Evolutionary conservation across 2,113 vertebrate species (phyloP), one percentile per base, ranked within the genome.

Genomic region (Sporophila hypoxantha): DNA sequence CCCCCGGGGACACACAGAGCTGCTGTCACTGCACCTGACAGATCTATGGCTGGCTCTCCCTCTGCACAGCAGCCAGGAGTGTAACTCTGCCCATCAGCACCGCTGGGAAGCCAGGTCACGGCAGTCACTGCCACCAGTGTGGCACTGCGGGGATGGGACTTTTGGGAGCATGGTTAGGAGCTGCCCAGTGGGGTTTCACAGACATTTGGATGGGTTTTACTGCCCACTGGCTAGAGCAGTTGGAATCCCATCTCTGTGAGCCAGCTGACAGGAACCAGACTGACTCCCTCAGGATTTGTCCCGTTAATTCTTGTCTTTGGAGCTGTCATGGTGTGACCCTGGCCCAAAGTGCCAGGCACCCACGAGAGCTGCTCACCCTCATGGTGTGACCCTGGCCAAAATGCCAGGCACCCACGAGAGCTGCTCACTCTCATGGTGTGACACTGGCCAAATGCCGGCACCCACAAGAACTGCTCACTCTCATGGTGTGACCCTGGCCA

Each of bases 21-120:
- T 70, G 39, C 57, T 62, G 73, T 5, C 46, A 16, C 3, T 9
- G 32, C 26, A 5, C 41, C 25, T 12, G 52, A 10, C 30, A 19
- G 29, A 17, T 0, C 0, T 8, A 3, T 0, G 16, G 36, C 41
- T 57, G 20, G 10, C 49, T 81, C 0, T 0, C 10, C 14, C 29
- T 53, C 47, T 46, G 30, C 3, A 0, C 29, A 10, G 29, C 41
- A 30, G 50, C 16, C 26, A 14, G 12, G 9, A 20, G 9, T 19
- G 20, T 15, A 1, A 10, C 4, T 0, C n/a, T 55, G 53, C 34
- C 34, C 26, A 4, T 25, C 52, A 21, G 50, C 49, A 18, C 10
- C 5, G 3, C 42, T 23, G 37, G 6, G 6, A 53, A 39, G n/a
- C 27, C 41, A 2, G 12, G 26, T 9, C 14, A 4, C 3, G n/a